Evolutionary conservation across 2,113 vertebrate genomes (phyloP).

Genomic region (Carettochelys insculpta): DNA sequence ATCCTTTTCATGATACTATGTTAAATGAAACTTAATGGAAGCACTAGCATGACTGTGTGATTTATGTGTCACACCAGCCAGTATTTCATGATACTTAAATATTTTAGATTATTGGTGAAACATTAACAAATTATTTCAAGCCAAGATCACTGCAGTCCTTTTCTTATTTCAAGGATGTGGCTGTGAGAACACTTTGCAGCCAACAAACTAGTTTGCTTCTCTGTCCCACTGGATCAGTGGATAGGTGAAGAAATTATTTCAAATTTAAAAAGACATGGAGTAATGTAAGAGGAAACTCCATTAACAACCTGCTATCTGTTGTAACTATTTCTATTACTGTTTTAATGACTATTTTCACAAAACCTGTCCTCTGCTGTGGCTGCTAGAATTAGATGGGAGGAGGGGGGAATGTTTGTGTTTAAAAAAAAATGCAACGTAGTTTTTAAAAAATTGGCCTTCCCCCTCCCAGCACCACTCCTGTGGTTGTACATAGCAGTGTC

Average conservation of each 20-base stretch:
- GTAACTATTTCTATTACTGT: not conserved
- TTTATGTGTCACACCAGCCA: not conserved
- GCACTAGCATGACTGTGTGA: not conserved
- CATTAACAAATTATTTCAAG: not conserved
- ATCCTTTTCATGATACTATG: not conserved
- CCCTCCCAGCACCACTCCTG: too few species aligned
- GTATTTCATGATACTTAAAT: not conserved
- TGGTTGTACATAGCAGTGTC: not conserved
- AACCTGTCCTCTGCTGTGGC: not conserved
- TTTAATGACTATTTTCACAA: not conserved
- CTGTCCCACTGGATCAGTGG: not conserved
- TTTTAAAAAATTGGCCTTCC: too few species aligned
- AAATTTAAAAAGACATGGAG: not conserved
- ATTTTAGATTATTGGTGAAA: not conserved
- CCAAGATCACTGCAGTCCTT: not conserved
- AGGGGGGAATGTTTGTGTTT: not conserved
- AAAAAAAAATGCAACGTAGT: not conserved
- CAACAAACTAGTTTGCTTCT: not conserved
- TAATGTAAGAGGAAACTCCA: not conserved
- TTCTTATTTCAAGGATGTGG: not conserved
- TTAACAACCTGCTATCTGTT: not conserved
- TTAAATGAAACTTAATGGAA: not conserved
- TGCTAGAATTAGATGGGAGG: not conserved
- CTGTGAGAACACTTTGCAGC: not conserved
- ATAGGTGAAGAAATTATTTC: not conserved